Evolutionary conservation across 2,113 vertebrate genomes (phyloP), one percentile per base, ranked within the genome.

Genomic region (Gavia stellata): DNA sequence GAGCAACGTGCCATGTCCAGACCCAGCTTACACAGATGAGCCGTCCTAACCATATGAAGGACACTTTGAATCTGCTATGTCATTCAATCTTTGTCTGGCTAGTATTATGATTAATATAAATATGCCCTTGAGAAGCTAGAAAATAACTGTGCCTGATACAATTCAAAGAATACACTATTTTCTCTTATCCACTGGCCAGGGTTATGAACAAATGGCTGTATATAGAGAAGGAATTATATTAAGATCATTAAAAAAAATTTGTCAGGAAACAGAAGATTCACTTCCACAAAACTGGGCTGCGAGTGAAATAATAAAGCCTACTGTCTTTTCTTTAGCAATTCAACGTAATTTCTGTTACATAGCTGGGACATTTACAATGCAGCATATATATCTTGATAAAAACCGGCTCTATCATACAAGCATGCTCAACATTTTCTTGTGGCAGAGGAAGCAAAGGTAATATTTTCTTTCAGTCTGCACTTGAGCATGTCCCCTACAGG

Each of bases 231-330:
- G 49, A 72, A 82, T 90, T 96, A 63, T 67, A 91, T 91, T 94
- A 88, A 92, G 92, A 81, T 94, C 81, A 80, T 96, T 97, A 95
- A 94, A 94, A 96, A 86, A 87, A 94, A 96, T 94, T 97, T 96
- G 62, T 78, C 56, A 92, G 84, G 68, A 96, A 97, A 95, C 75
- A 93, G 31, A 84, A 63, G 45, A 94, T 93, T 94, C 40, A 44
- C 68, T 94, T 94, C 72, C 53, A 78, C 62, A 90, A 96, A 97
- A 96, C 0, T 66, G 62, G 95, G 62, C 55, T 81, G 50, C 47
- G 49, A 96, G 62, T 83, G 13, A 94, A 94, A 86, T 92, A 96
- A 96, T 89, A 95, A 97, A 97, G 82, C 50, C 80, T 40, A 81
- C 40, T 92, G n/a, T 66, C 59, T 92, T 94, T 95, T 95, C 68